Evolutionary conservation across 2,888 invertebrate genomes (phyloP), one percentile per base, ranked within the genome.

Genomic region (Crematogaster levior): DNA sequence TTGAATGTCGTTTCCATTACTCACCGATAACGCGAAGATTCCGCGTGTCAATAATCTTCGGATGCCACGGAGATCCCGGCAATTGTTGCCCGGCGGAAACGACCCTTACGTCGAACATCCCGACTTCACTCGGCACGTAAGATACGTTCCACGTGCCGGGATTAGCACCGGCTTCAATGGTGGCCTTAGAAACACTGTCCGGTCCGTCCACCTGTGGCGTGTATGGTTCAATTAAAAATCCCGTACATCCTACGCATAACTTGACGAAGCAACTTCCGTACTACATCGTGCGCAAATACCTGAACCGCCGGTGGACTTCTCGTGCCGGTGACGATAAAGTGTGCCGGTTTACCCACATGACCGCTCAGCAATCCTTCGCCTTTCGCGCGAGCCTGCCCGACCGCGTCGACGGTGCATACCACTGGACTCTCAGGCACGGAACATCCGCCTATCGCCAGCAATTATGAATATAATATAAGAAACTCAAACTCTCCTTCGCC

Each of bases 81-180:
- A 97, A 92, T 46, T 96, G 96, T 84, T 94, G 94, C 12, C 93
- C 93, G 3, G 94, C 94, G 40, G 96, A 96, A 89, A 97, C 97
- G 87, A 99, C 97, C 85, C 97, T 95, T 46, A 99, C 97, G 94
- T 98, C 98, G 93, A 98, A 99, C 56, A 97, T 96, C 0, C 99
- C 99, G n/a, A 98, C 97, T 91, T 98, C 98, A 0, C 97, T 96
- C 0, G 99, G 99, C 1, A 97, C 97, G 94, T 99, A 99, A 0
- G 98, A 97, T 66, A 99, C 98, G 85, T 97, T 97, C 96, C 98
- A 99, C 88, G 98, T 97, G 0, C 98, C 97, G 93, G 96, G 97
- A 95, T 92, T 96, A 94, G 95, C 96, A 83, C 95, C 95, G 93
- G 95, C 97, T 92, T 96, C 98, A 92, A 97, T 95, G n/a, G 94